Percentiles rank a stretch among this genome's conserved stretches.
Conservation (phyloP, 2,113 vertebrate genomes). For the Fukomys damarensis region DNA sequence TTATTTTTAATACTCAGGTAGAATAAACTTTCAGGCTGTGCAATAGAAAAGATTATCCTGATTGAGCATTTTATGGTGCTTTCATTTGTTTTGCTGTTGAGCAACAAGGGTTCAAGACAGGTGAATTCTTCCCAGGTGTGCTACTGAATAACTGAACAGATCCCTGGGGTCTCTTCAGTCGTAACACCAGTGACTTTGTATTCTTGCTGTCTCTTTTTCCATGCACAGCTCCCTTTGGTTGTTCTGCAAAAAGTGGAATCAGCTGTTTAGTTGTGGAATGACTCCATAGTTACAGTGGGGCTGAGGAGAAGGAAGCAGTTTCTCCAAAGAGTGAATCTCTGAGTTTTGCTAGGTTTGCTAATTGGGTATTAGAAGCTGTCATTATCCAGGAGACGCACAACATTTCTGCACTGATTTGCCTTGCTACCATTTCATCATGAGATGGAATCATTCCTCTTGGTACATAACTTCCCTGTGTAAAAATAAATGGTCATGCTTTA, state of each 20-base stretch:
- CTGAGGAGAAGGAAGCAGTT: not conserved
- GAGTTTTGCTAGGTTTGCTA: not conserved
- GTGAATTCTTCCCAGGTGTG: slow-evolving; percentile 60
- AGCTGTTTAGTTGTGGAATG: not conserved
- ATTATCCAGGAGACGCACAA: not conserved
- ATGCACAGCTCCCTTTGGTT: not conserved
- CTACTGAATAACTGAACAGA: slow-evolving; percentile 40
- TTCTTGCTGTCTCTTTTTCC: not conserved
- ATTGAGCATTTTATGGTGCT: not conserved
- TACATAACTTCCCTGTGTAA: slow-evolving; percentile 9
- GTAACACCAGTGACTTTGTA: not conserved
- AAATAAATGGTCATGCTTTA: not conserved
- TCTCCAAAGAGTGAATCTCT: not conserved
- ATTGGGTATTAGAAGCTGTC: slow-evolving; percentile 8
- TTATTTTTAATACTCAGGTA: slow-evolving; percentile 62
- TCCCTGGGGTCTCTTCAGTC: slow-evolving; percentile 8
- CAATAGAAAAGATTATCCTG: not conserved
- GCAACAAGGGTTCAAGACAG: slow-evolving; percentile 52
- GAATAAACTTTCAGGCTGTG: slow-evolving; percentile 1
- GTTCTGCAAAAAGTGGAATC: not conserved
- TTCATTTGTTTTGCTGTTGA: slow-evolving; percentile 63
- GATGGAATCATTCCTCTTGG: not conserved
- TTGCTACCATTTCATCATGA: slow-evolving; percentile 10
- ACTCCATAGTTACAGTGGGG: not conserved
- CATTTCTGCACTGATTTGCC: slow-evolving; percentile 30